Evolutionary conservation across 2,797 vertebrate species (phyloP).

Genomic region (Vultur gryphus): DNA sequence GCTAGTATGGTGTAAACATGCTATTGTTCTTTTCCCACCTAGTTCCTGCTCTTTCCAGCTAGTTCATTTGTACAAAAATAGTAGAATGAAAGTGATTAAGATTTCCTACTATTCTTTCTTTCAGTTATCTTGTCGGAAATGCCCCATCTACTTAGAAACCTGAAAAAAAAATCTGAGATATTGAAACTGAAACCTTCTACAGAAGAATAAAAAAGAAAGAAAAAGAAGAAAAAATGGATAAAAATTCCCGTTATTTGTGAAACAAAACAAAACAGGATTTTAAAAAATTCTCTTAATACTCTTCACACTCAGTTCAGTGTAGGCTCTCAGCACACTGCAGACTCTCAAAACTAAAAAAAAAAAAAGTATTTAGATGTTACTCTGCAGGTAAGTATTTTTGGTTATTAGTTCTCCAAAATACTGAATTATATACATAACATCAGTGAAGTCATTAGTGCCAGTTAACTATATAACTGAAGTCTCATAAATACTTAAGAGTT

Average conservation of each 20-base stretch:
- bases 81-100: not conserved
- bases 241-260: not conserved
- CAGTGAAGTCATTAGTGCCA: not conserved
- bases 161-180: not conserved
- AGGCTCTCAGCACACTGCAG: not conserved
- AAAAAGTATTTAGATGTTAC: not conserved
- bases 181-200: not conserved
- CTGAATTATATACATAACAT: not conserved
- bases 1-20: not conserved
- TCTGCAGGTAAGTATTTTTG: not conserved
- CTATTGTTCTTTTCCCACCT: not conserved
- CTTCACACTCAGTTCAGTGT: not conserved
- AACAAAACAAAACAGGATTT: not conserved
- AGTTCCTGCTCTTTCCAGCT: not conserved
- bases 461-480: not conserved
- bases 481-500: not conserved
- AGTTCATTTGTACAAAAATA: not conserved
- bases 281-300: not conserved
- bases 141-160: not conserved
- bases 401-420: not conserved
- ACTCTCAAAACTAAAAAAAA: not conserved
- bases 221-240: not conserved
- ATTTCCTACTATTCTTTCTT: constrained; percentile 41
- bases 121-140: not conserved
- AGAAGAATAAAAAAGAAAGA: not conserved